Percentiles rank a stretch among this genome's conserved stretches.
These are phyloP conservation scores for Pyrrhosoma nymphula DNA, from an alignment of 2,888 invertebrate genomes.

Conservation along the genomic window DNA sequence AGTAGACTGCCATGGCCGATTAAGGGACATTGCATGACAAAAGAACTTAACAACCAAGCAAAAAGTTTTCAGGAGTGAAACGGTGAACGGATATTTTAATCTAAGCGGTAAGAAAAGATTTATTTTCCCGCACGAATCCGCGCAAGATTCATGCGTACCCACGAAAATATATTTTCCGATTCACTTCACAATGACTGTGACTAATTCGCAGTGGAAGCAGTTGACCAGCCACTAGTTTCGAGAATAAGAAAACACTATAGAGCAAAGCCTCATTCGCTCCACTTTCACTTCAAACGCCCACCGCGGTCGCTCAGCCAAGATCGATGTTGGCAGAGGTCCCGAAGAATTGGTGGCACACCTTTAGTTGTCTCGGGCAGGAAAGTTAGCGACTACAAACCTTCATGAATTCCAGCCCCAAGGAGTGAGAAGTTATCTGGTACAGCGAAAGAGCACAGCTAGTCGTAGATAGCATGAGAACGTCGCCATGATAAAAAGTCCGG, in stretches of 20 bases:
- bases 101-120: not conserved
- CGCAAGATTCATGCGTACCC: not conserved
- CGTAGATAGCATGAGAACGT: too few species aligned
- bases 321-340: not conserved
- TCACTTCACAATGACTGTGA: not conserved
- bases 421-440: not conserved
- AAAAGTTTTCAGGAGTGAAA: not conserved
- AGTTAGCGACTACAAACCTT: not conserved
- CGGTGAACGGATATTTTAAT: not conserved
- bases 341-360: not conserved
- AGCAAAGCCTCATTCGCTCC: not conserved
- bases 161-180: not conserved
- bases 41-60: not conserved
- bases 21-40: not conserved
- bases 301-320: not conserved
- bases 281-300: constrained; percentile 21
- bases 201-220: not conserved
- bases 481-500: too few species aligned
- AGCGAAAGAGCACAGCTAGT: not conserved
- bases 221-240: not conserved
- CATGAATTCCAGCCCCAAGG: not conserved
- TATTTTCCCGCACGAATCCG: not conserved
- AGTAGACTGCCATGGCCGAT: too few species aligned
- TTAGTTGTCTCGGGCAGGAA: not conserved
- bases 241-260: not conserved